Evolutionary conservation across 2,797 vertebrate genomes (phyloP).

Genomic region (Centropyge bicolor): DNA sequence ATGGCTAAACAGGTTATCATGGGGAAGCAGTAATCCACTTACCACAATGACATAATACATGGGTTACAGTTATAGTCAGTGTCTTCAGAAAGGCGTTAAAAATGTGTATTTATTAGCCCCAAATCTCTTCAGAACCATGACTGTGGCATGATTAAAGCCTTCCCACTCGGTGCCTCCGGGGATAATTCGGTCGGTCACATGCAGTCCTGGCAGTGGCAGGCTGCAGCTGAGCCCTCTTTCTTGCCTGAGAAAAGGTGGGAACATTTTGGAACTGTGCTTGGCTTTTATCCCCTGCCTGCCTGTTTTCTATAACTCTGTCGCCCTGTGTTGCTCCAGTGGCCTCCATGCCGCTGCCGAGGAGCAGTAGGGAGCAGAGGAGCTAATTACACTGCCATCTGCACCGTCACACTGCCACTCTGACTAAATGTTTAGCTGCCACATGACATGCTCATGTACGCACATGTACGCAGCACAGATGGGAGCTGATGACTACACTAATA

Average conservation of each 20-base stretch:
- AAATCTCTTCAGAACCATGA: not conserved
- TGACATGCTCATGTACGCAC: constrained; percentile 55
- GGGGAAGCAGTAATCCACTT: constrained; percentile 1
- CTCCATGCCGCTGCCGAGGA: constrained; percentile 47
- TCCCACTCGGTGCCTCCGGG: constrained; percentile 14
- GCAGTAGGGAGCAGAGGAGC: constrained; percentile 57
- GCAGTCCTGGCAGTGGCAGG: constrained; percentile 2
- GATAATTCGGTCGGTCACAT: constrained; percentile 11
- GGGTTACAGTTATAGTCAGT: not conserved
- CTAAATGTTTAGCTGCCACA: constrained; percentile 71
- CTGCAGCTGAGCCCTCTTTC: constrained; percentile 43
- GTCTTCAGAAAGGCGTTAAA: not conserved
- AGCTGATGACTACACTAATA: constrained; percentile 70
- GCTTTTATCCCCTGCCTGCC: constrained; percentile 1
- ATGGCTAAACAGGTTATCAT: not conserved
- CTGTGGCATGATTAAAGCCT: not conserved
- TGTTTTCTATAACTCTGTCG: constrained; percentile 17
- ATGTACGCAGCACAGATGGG: constrained; percentile 73
- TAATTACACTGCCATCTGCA: constrained; percentile 84
- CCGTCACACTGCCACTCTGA: constrained; percentile 55
- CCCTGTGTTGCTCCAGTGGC: constrained; percentile 33
- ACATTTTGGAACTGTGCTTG: constrained; percentile 6
- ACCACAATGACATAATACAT: not conserved
- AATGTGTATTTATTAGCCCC: not conserved
- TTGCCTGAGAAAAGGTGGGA: constrained; percentile 40